A percentile compares a stretch with the other conserved stretches of the same genome.
These are phyloP conservation scores for Dasysyrphus albostriatus DNA, from an alignment of 2,888 invertebrate species.

Conservation along the genomic window DNA sequence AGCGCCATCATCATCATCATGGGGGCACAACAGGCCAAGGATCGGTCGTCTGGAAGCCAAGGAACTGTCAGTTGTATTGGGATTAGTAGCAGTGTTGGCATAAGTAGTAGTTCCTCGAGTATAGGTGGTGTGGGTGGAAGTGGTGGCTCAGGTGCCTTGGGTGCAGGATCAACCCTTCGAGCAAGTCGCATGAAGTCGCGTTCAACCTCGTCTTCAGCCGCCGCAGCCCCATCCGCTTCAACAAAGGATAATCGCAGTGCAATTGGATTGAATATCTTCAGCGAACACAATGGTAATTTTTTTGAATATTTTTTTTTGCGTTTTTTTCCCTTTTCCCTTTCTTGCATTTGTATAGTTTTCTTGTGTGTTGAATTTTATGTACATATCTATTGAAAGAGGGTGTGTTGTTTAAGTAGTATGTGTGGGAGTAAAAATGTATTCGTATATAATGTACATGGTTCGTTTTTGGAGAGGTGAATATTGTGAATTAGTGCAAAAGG, in stretches of 20 bases:
- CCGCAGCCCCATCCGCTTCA: conserved; percentile 82
- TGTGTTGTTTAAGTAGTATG: conserved; percentile 43
- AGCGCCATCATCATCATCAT: conserved; percentile 86
- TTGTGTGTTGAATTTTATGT: conserved; percentile 18
- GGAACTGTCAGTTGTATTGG: conserved; percentile 85
- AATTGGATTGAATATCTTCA: conserved; percentile 95
- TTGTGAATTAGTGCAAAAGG: conserved; percentile 62
- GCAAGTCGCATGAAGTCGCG: conserved; percentile 88
- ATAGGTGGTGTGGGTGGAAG: conserved; percentile 77
- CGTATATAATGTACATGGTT: conserved; percentile 1
- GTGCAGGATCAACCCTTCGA: conserved; percentile 87
- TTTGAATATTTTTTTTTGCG: conserved; percentile 52
- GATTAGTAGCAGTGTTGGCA: conserved; percentile 84
- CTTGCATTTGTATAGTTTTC: conserved; percentile 46
- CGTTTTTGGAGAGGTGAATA: conserved; percentile 46
- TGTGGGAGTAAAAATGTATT: conserved; percentile 49
- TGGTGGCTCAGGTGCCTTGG: conserved; percentile 79
- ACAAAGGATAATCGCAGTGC: conserved; percentile 91
- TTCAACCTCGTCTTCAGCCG: conserved; percentile 60
- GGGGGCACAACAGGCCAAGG: conserved; percentile 98
- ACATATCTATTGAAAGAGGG: conserved; percentile 41
- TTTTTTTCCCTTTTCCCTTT: conserved; percentile 24
- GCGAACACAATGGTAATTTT: conserved; percentile 95
- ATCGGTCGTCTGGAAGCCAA: conserved; percentile 86
- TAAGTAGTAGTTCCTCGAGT: conserved; percentile 78